Conservation (phyloP, 1,140 invertebrate genomes). For the Protaetia brevitarsis region DNA sequence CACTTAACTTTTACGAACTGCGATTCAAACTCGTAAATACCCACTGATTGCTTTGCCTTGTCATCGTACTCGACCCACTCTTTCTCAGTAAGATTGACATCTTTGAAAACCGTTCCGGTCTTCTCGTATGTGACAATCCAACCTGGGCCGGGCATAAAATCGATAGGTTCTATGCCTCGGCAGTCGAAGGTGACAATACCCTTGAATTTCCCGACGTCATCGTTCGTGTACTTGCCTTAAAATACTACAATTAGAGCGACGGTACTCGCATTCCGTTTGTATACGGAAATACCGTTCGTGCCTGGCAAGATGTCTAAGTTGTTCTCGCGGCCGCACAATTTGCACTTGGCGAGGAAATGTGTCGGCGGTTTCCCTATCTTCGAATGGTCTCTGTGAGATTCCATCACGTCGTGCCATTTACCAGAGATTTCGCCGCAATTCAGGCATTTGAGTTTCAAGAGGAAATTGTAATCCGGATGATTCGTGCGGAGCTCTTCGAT, state of each 20-base stretch:
- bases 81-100: conserved; percentile 80
- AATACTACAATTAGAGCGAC: conserved; percentile 8
- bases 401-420: conserved; percentile 77
- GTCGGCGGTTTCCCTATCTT: conserved; percentile 70
- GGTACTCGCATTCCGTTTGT: not conserved
- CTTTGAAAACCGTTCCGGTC: conserved; percentile 66
- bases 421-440: conserved; percentile 77
- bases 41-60: conserved; percentile 72
- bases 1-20: conserved; percentile 56
- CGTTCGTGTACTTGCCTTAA: conserved; percentile 57
- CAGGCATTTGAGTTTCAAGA: conserved; percentile 70
- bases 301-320: conserved; percentile 71
- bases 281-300: conserved; percentile 59
- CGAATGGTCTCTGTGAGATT: conserved; percentile 63
- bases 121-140: conserved; percentile 73
- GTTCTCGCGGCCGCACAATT: conserved; percentile 84
- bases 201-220: conserved; percentile 73
- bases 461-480: conserved; percentile 65
- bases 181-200: conserved; percentile 86
- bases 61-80: conserved; percentile 95
- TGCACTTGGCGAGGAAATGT: conserved; percentile 84
- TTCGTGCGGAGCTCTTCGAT: conserved; percentile 64
- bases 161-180: conserved; percentile 80
- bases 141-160: conserved; percentile 78
- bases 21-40: conserved; percentile 75